Evolutionary conservation across 2,113 vertebrate genomes (phyloP), one percentile per base, ranked within the genome.

Genomic region (Anolis sagrei): DNA sequence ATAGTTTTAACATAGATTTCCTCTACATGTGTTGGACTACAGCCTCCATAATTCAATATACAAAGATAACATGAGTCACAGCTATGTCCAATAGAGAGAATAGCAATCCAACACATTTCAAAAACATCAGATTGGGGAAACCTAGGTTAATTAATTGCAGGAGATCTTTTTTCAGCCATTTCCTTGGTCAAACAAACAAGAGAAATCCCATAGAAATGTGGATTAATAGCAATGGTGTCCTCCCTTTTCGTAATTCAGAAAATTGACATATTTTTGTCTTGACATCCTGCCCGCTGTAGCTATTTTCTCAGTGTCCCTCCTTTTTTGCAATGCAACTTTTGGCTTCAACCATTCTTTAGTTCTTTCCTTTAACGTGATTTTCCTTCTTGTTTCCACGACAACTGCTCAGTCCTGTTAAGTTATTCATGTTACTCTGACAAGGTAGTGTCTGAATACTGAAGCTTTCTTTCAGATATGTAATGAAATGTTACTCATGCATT

Each of bases 401-500:
- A 86, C 84, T 36, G 32, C 44, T 64, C 54, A 51, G 76, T 23
- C 70, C 39, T 49, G 64, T 86, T 81, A 25, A 75, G 39, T 75
- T 86, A 80, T 75, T 81, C 78, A 80, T 81, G 81, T 81, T 86
- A 80, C 75, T 86, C 84, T 86, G 78, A 58, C 83, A 86, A 5
- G 58, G 25, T 49, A 66, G 58, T 29, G 75, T 83, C 36, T 76
- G 69, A 80, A 80, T 74, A 86, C 64, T 74, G 36, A 64, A 86
- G 58, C 58, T 75, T 62, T 49, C 44, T 48, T 58, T 49, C 72
- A 76, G 39, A 32, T 49, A 25, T 54, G 54, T 76, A 64, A 83
- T 49, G 32, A 76, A 49, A 76, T n/a, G 27, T 49, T 83, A 10
- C 2, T 64, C 48, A 66, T 32, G 36, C 9, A 62, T 83, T 75